phyloP scores from a whole-genome alignment of 2,797 vertebrate genomes.

The Acanthis flammea region DNA sequence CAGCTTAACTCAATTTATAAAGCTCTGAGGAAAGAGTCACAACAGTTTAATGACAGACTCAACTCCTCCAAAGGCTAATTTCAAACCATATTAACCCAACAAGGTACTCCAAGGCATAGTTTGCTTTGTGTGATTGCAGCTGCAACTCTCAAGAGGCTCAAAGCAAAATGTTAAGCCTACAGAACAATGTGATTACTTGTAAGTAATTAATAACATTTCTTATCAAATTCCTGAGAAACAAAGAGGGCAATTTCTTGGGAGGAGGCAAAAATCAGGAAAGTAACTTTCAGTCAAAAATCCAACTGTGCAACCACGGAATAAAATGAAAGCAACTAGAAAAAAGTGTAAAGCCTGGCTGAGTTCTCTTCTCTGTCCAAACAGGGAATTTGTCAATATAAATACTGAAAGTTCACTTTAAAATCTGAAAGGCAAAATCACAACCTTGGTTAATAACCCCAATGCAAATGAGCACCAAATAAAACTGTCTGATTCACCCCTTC shows the following conservation, averaged over 20 bases:
- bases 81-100: slow-evolving; percentile 3
- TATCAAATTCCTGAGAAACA: background rate
- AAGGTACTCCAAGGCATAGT: slow-evolving; percentile 35
- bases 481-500: background rate
- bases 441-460: background rate
- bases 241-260: background rate
- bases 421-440: background rate
- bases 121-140: background rate
- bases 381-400: background rate
- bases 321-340: background rate
- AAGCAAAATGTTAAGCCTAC: background rate
- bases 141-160: background rate
- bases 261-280: background rate
- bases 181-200: slow-evolving; percentile 12
- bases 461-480: background rate
- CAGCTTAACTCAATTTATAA: background rate
- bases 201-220: slow-evolving; percentile 21
- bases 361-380: background rate
- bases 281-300: background rate
- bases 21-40: background rate
- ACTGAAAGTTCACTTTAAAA: background rate
- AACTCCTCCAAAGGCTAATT: slow-evolving; percentile 26
- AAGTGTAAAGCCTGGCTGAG: background rate
- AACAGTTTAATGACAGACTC: slow-evolving; percentile 10
- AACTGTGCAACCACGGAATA: background rate